These are phyloP conservation scores for Myopa testacea DNA, from an alignment of 2,888 invertebrate species.

Conservation along the genomic window DNA sequence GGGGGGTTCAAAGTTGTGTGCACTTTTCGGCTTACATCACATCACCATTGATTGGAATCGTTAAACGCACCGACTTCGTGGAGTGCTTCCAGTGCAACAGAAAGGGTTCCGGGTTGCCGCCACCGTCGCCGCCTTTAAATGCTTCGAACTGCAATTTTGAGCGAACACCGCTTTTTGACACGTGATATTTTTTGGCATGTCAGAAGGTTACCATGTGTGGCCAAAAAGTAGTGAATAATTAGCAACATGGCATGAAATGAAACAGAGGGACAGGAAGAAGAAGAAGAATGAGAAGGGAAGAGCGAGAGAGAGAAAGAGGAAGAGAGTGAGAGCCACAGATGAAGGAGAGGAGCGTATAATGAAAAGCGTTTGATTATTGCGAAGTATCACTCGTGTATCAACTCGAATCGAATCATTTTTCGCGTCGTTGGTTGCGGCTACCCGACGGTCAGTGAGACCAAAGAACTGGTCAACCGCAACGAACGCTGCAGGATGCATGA, in stretches of 20 bases:
- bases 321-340: not conserved
- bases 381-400: no score
- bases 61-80: not conserved
- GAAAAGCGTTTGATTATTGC: not conserved
- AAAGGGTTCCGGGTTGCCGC: no score
- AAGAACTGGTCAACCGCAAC: conserved; percentile 29
- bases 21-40: conserved; percentile 17
- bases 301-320: not conserved
- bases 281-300: not conserved
- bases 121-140: conserved; percentile 47
- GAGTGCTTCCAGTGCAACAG: not conserved
- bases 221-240: conserved; percentile 9
- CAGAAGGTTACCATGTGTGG: conserved; percentile 19
- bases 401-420: not conserved
- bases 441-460: not conserved
- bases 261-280: not conserved
- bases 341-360: not conserved
- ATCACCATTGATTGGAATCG: conserved; percentile 18
- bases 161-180: conserved; percentile 41
- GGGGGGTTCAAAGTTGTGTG: not conserved
- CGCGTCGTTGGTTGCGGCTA: not conserved
- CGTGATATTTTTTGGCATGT: conserved; percentile 11
- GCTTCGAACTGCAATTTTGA: conserved; percentile 48
- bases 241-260: not conserved
- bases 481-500: not conserved